Base-by-base conservation (phyloP, 2,113 vertebrate genomes). In the Engraulis encrasicolus region DNA sequence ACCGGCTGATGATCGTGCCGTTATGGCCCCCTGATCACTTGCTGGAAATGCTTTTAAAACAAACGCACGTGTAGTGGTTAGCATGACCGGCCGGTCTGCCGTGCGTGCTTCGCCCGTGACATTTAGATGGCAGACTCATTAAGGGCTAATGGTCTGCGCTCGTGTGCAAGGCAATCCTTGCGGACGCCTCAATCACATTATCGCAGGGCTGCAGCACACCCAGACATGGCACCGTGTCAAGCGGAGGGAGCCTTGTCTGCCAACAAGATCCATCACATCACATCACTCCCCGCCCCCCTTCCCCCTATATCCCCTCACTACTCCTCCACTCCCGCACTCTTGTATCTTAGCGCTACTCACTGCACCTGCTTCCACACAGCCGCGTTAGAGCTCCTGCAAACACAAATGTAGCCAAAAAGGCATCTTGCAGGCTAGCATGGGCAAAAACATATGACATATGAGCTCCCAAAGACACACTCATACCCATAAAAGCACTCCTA, bases 121-220 rank as follows among this genome's bases (percentile, higher is more conserved):
- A 95, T 95, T 94, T 94, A 82, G 87, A 87, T 50, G 38, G 48
- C 85, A 83, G 86, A 88, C 74, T 82, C 92, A 93, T 91, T 92
- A 82, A 88, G 91, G 90, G 86, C 91, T 91, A 92, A 94, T 92
- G 92, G 92, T 74, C 92, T 87, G 88, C 81, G 87, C 91, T 92
- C 81, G 88, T 78, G 91, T 91, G 86, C 85, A 52, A n/a, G 87
- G 86, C 91, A 85, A 88, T 86, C 78, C 81, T 19, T 84, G 86
- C 89, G 87, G 82, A 93, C 91, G 88, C 90, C 87, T 91, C 88
- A 90, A 89, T 90, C 87, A 87, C 91, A 94, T 94, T 94, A 94
- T 95, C 94, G 87, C 85, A 58, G 40, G 90, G 84, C 85, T 92
- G 92, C 94, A 94, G 94, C 89, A 84, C 87, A 86, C 90, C 71